Percentiles rank a stretch among this genome's conserved stretches.
Conservation (phyloP, 2,888 invertebrate genomes). For the Cosmia trapezina region DNA sequence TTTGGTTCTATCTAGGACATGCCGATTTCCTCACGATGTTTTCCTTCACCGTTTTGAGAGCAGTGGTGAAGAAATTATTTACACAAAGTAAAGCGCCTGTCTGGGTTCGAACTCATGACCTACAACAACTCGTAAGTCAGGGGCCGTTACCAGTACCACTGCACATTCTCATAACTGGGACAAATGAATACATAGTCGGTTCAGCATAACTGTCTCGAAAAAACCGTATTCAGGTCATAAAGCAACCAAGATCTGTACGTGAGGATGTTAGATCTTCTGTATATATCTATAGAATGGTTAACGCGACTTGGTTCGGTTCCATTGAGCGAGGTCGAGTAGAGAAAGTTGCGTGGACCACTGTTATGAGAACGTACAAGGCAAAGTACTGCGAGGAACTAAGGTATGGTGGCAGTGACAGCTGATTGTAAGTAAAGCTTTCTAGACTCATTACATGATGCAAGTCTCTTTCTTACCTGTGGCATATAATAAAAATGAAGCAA, state of each 20-base stretch:
- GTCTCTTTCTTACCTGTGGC: too few relatives aligned
- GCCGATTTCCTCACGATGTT: too few relatives aligned
- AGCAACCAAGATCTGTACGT: background rate
- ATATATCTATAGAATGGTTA: background rate
- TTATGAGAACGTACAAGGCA: slow-evolving; percentile 52
- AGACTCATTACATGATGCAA: background rate
- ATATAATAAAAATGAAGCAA: background rate
- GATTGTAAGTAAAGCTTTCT: background rate
- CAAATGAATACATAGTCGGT: background rate
- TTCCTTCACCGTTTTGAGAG: too few relatives aligned
- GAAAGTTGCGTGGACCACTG: slow-evolving; percentile 59
- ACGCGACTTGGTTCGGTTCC: slow-evolving; percentile 42
- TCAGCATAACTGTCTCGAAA: background rate
- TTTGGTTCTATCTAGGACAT: too few relatives aligned
- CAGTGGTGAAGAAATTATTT: too few relatives aligned
- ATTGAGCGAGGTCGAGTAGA: slow-evolving; percentile 61
- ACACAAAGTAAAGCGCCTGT: too few relatives aligned
- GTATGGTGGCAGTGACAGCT: slow-evolving; percentile 30
- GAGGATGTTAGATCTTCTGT: slow-evolving; percentile 21
- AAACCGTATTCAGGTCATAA: background rate
- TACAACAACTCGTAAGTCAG: too few relatives aligned
- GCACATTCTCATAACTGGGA: too few relatives aligned
- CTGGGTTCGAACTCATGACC: too few relatives aligned
- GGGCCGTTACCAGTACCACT: too few relatives aligned
- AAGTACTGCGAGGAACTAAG: slow-evolving; percentile 36